Base-by-base conservation (phyloP, 2,797 vertebrate genomes). In the Miichthys miiuy region DNA sequence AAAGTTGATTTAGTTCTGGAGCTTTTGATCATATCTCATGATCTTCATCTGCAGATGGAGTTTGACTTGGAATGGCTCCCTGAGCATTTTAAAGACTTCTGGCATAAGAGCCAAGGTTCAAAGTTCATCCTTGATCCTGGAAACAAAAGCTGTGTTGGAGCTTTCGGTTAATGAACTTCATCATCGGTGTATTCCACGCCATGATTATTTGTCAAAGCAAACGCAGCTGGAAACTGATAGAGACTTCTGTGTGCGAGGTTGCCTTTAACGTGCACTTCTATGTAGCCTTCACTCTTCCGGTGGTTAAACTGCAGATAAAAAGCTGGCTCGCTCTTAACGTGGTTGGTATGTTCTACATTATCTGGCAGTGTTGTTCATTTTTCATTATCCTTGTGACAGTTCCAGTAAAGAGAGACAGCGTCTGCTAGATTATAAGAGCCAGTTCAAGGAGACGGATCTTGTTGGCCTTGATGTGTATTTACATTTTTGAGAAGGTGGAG, bases 21-120 rank as follows among this genome's bases (percentile, higher is more conserved):
- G 68, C 46, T 54, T 66, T 72, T 48, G 47, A 72, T 72, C 20
- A 34, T 20, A 13, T 67, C 47, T 30, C 51, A 57, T 38, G 65
- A 75, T 34, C 23, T 14, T 34, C 42, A 42, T 54, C 23, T 18
- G 41, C 18, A 63, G 23, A 21, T 34, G 27, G 57, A 48, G 62
- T 55, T 71, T 63, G 5, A 67, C 57, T 21, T 62, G 4, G 7
- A 13, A n/a, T 27, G 12, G n/a, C 5, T 30, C 21, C 50, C 2
- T 2, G 56, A 58, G 18, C 21, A 20, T 46, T 62, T 21, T 16
- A 44, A 62, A 44, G 13, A 16, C 18, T 47, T 46, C 3, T 25
- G 34, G 6, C 42, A n/a, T n/a, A 21, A 58, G 21, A 13, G 8
- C 18, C n/a, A 4, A 38, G 12, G 18, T 71, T 66, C 17, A 21